phyloP scores from a whole-genome alignment of 2,797 vertebrate genomes.

The Epinephelus awoara region DNA sequence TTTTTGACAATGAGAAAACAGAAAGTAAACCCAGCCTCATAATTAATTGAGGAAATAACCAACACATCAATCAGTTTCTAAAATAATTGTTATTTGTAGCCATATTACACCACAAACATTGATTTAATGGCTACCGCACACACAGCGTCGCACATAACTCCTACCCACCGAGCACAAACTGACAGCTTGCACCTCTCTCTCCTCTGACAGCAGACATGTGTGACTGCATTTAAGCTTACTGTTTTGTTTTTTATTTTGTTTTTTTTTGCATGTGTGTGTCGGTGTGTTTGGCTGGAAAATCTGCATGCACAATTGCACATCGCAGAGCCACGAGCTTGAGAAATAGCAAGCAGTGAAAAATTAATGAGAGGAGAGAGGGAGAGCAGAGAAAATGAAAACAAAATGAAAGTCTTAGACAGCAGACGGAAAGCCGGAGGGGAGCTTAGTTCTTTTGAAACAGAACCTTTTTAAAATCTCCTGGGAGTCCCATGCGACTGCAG shows the following conservation, averaged over 20 bases:
- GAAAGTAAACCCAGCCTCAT: neutral
- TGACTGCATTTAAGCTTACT: neutral
- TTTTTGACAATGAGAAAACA: neutral
- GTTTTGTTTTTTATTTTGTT: neutral
- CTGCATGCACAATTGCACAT: constrained; percentile 30
- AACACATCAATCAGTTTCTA: neutral
- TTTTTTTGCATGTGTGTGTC: neutral
- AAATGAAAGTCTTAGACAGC: constrained; percentile 66
- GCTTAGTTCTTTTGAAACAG: constrained; percentile 57
- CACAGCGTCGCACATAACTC: neutral
- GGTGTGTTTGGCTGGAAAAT: constrained; percentile 31
- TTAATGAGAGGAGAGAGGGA: constrained; percentile 61
- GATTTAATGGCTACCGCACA: neutral
- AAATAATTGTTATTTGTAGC: neutral
- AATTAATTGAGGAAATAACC: neutral
- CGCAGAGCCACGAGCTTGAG: constrained; percentile 39
- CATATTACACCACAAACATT: neutral
- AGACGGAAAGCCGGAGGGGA: constrained; percentile 53
- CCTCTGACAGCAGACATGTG: neutral
- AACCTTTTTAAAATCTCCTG: constrained; percentile 60
- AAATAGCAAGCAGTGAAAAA: constrained; percentile 69
- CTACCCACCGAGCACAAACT: neutral
- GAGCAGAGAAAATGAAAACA: constrained; percentile 48
- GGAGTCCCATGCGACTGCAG: constrained; percentile 49
- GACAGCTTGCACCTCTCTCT: constrained; percentile 19